phyloP scores from a whole-genome alignment of 2,797 vertebrate species.

The Premnoplex brunnescens region DNA sequence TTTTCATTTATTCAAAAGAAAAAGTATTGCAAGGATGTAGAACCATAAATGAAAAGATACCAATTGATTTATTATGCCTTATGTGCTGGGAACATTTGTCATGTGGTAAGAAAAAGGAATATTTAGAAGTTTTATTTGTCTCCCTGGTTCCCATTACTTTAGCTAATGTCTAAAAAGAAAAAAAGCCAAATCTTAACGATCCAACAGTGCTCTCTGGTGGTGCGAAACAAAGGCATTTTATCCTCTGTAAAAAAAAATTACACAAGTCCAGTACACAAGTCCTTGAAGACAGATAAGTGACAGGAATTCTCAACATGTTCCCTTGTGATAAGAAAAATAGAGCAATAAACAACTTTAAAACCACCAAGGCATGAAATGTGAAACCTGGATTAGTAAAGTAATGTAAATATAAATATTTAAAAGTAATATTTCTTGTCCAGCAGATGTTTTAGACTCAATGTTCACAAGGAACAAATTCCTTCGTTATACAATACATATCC shows the following conservation, averaged over 20 bases:
- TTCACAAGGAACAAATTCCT: neutral
- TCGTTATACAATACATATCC: neutral
- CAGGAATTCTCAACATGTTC: slow-evolving; percentile 56
- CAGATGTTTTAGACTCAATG: neutral
- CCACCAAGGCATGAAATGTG: slow-evolving; percentile 56
- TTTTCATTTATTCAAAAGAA: slow-evolving; percentile 9
- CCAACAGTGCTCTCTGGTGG: slow-evolving; percentile 79
- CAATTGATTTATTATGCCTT: slow-evolving; percentile 43
- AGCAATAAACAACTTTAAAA: slow-evolving; percentile 58
- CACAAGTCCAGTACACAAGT: slow-evolving; percentile 11
- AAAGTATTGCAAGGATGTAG: neutral
- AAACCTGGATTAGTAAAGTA: slow-evolving; percentile 39
- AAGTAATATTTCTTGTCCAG: slow-evolving; percentile 4
- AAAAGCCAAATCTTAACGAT: neutral
- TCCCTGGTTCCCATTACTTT: slow-evolving; percentile 28
- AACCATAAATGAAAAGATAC: neutral
- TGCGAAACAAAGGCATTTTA: neutral
- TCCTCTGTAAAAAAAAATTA: neutral
- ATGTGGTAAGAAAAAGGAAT: slow-evolving; percentile 39
- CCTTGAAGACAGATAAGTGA: slow-evolving; percentile 60
- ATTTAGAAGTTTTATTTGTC: slow-evolving; percentile 58
- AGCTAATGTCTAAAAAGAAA: slow-evolving; percentile 4
- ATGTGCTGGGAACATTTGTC: slow-evolving; percentile 43
- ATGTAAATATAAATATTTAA: slow-evolving; percentile 44
- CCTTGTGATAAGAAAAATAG: slow-evolving; percentile 63